phyloP scores from a whole-genome alignment of 2,797 vertebrate species.

The Brachymystax lenok region DNA sequence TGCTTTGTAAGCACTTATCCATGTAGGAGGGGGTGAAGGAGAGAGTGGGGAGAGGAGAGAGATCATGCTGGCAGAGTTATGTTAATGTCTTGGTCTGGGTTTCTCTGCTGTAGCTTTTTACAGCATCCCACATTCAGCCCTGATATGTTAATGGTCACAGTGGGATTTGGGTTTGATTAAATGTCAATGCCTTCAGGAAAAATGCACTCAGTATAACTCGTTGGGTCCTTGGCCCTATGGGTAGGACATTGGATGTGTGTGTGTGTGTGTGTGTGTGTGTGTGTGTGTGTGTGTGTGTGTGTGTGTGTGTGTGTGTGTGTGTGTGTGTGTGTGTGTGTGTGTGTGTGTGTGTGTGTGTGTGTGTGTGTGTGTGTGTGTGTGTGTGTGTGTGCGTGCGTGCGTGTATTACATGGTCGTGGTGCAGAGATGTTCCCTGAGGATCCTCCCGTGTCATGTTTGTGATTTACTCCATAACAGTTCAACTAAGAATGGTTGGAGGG shows the following conservation, averaged over 20 bases:
- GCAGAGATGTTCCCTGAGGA: conserved; percentile 63
- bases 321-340: neutral
- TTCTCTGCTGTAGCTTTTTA: conserved; percentile 67
- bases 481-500: conserved; percentile 66
- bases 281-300: conserved; percentile 1
- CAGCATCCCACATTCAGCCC: conserved; percentile 61
- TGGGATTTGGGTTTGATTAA: conserved; percentile 77
- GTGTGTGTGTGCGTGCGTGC: neutral
- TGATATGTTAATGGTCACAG: conserved; percentile 77
- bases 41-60: conserved; percentile 27
- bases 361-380: neutral
- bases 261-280: neutral
- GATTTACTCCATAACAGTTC: conserved; percentile 70
- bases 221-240: conserved; percentile 58
- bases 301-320: neutral
- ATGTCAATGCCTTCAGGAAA: conserved; percentile 71
- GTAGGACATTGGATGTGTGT: conserved; percentile 49
- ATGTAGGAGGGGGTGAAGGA: conserved; percentile 52
- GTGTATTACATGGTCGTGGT: conserved; percentile 3
- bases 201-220: conserved; percentile 34
- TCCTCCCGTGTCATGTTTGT: conserved; percentile 65
- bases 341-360: neutral
- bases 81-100: conserved; percentile 67
- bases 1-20: conserved; percentile 72
- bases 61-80: conserved; percentile 70